Conservation (phyloP, 2,797 vertebrate genomes). For the Amniataba percoides region DNA sequence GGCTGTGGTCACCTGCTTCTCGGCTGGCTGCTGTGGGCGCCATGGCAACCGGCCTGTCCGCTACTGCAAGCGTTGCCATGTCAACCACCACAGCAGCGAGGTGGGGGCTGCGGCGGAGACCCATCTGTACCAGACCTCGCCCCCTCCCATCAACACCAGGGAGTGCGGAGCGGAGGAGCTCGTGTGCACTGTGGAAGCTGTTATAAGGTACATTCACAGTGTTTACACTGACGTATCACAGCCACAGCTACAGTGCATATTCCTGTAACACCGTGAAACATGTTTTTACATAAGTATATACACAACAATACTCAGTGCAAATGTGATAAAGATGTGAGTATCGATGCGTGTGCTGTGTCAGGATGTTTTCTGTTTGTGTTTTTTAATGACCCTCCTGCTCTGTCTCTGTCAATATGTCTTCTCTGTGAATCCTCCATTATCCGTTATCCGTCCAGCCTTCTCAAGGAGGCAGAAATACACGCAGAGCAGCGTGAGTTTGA, state of each 20-base stretch:
- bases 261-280: background rate
- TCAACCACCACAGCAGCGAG: conserved; percentile 97
- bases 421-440: conserved; percentile 5
- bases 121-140: conserved; percentile 98
- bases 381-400: background rate
- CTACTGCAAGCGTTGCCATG: conserved; percentile 98
- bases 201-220: conserved; percentile 90
- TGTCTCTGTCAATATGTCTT: background rate
- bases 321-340: background rate
- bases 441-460: conserved; percentile 83
- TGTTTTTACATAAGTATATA: background rate
- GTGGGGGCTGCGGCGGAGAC: conserved; percentile 94
- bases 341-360: background rate
- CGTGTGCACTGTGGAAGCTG: conserved; percentile 97
- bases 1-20: conserved; percentile 99
- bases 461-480: conserved; percentile 98
- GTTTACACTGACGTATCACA: conserved; percentile 23
- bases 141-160: conserved; percentile 97
- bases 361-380: background rate
- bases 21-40: conserved; percentile 96
- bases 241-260: conserved; percentile 7
- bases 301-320: background rate
- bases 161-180: conserved; percentile 98
- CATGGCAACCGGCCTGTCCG: conserved; percentile 98
- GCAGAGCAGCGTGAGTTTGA: conserved; percentile 97